Conservation (phyloP, 2,113 vertebrate species). For the Numenius arquata region DNA sequence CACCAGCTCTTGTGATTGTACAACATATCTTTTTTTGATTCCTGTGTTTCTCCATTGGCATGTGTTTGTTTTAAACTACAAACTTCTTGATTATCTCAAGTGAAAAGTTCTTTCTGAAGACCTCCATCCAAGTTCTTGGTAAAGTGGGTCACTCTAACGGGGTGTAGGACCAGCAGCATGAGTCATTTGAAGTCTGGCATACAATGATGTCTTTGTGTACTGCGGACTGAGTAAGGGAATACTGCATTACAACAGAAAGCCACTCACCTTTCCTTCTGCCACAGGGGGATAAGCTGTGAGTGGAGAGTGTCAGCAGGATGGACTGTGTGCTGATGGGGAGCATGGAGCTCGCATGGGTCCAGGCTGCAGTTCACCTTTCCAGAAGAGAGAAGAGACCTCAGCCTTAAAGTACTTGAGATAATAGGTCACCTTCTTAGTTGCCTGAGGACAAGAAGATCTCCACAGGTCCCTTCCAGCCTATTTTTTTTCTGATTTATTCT, state of each 20-base stretch:
- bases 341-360: not conserved
- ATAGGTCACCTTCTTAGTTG: not conserved
- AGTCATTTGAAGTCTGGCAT: not conserved
- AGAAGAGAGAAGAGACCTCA: not conserved
- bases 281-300: no score
- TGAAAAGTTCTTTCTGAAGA: not conserved
- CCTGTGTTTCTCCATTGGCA: not conserved
- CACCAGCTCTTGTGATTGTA: not conserved
- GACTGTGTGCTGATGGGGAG: not conserved
- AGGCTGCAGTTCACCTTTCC: not conserved
- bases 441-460: not conserved
- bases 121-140: not conserved
- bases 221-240: not conserved
- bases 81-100: not conserved
- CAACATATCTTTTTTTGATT: not conserved
- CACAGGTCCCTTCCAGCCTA: not conserved
- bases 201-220: not conserved
- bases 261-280: not conserved
- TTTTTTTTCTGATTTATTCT: not conserved
- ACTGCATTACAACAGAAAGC: not conserved
- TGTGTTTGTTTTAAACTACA: not conserved
- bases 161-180: not conserved
- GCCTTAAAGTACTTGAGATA: not conserved
- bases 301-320: not conserved
- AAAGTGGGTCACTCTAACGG: not conserved